Conservation (phyloP, 1,140 invertebrate species). For the Bombus breviceps region DNA sequence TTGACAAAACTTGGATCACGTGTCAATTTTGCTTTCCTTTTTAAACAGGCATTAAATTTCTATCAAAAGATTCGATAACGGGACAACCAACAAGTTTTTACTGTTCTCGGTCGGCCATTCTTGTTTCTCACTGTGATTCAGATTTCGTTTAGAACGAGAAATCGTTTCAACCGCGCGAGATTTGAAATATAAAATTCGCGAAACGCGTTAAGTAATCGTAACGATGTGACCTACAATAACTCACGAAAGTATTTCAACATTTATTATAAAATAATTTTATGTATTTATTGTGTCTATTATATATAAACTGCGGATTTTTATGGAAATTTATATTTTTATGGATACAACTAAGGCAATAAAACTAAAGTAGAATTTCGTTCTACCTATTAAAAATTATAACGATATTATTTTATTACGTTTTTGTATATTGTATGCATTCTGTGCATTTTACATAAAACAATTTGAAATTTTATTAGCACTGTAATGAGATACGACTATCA, state of each 20-base stretch:
- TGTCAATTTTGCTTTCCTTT: not conserved
- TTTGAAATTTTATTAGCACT: not conserved
- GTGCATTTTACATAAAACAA: not conserved
- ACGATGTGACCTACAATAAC: too few species aligned
- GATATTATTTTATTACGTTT: too few species aligned
- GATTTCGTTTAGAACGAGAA: constrained; percentile 2
- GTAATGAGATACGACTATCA: not conserved
- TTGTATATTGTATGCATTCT: too few species aligned
- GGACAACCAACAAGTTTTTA: constrained; percentile 22
- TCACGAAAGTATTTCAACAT: too few species aligned
- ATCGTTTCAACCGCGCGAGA: not conserved
- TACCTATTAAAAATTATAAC: too few species aligned
- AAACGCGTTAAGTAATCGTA: not conserved
- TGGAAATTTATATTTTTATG: too few species aligned
- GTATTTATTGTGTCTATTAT: not conserved
- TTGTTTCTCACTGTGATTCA: constrained; percentile 5
- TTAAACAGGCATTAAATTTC: constrained; percentile 18
- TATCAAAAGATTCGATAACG: constrained; percentile 26
- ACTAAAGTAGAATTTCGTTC: too few species aligned
- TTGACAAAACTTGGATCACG: not conserved
- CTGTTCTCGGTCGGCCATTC: constrained; percentile 28
- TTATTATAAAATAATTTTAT: too few species aligned
- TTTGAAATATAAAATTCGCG: not conserved
- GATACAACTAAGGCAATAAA: too few species aligned
- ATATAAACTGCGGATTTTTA: too few species aligned